Base-by-base conservation (phyloP, 2,113 vertebrate genomes). In the Stegostoma tigrinum region DNA sequence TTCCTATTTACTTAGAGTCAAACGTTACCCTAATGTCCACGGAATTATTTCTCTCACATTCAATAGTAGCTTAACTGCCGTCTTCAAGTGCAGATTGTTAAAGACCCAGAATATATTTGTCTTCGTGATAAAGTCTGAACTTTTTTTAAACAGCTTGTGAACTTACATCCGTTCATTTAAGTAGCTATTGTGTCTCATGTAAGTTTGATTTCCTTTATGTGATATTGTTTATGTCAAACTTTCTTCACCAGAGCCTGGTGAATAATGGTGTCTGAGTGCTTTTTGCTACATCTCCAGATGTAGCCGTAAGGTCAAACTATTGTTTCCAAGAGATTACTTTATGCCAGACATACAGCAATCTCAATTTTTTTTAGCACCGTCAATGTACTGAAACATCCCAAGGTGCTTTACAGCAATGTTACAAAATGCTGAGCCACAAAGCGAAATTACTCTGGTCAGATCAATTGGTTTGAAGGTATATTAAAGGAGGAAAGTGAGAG, bases 151-250 rank as follows among this genome's bases (percentile, higher is more conserved):
- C 89, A 91, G 55, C 55, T 66, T n/a, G 55, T 66, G 89, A 17
- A 38, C 34, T 34, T 6, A 66, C 48, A 66, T 91, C 89, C 89
- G 89, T 91, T 91, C 55, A 91, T 38, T 17, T 23, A 23, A 91
- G 34, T 91, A 19, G 55, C 38, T 91, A 91, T 91, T 91, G 89
- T 91, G 89, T 91, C 89, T 91, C 19, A 34, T 66, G 55, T 34
- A n/a, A 34, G 0, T 64, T 61, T 91, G 61, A n/a, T 55, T 91
- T 91, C 89, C 89, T 91, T 55, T n/a, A 66, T 30, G 24, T 30
- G 34, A 5, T 21, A 66, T 91, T 91, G 89, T 91, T 91, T 91
- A 34, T 64, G 89, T 34, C 34, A n/a, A 1, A 91, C 64, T 66
- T 34, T 91, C 55, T 17, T n/a, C 55, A 64, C 21, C 17, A 15